Evolutionary conservation across 2,888 invertebrate genomes (phyloP).

Genomic region (Erannis defoliaria): DNA sequence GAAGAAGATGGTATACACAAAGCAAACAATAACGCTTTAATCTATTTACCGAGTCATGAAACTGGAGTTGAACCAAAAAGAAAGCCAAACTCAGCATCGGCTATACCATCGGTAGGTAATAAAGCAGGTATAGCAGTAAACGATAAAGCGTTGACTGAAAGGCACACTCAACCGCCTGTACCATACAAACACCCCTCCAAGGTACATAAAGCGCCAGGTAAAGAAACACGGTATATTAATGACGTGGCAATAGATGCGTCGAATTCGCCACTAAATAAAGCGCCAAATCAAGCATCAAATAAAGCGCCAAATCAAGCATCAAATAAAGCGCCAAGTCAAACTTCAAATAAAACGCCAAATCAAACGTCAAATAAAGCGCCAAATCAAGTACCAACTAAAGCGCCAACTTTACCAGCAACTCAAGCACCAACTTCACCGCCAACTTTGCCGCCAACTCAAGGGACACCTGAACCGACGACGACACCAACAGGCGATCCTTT

Average conservation of each 20-base stretch:
- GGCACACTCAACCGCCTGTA: not conserved
- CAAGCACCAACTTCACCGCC: conserved; percentile 12
- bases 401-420: conserved; percentile 6
- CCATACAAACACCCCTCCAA: no score
- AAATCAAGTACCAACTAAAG: not conserved
- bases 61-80: no score
- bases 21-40: not conserved
- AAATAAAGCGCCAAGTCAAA: not conserved
- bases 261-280: not conserved
- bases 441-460: conserved; percentile 19
- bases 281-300: not conserved
- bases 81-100: not conserved
- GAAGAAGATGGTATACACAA: not conserved
- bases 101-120: not conserved
- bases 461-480: not conserved
- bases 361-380: not conserved
- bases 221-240: no score
- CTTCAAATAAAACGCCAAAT: not conserved
- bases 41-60: not conserved
- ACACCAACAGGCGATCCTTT: conserved; percentile 21
- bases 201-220: not conserved
- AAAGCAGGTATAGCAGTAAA: not conserved
- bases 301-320: not conserved
- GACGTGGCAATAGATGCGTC: not conserved
- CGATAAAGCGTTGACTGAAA: not conserved